Base-by-base conservation (phyloP, 2,797 vertebrate genomes). In the Gambusia yucatana region DNA sequence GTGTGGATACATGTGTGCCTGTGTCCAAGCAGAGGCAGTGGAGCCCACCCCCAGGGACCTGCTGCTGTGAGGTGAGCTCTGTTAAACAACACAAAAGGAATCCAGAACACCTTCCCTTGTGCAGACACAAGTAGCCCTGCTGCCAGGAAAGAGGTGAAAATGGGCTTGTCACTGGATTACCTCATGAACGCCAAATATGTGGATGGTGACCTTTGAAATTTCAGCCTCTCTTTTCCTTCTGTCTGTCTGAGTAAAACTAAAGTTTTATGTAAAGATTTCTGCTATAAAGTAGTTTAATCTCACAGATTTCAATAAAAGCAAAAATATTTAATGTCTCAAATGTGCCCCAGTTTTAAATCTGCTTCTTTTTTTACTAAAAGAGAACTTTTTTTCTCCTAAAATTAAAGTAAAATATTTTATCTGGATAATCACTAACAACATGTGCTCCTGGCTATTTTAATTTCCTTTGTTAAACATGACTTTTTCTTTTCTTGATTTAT, bases 21-120 rank as follows among this genome's bases (percentile, higher is more conserved):
- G 78, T 75, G 73, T 61, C 55, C n/a, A 8, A 59, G 77, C 55
- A 81, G 85, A 89, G 87, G 90, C 83, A 89, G 88, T 3, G 14
- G 79, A 83, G 87, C 84, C 92, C 92, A 0, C 90, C 93, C 91
- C 78, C 13, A 63, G 90, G 89, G 88, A 93, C 87, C 81, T 10
- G 77, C 82, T 91, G 87, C 83, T 91, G 86, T 89, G 92, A 94
- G 92, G 93, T 92, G 93, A 94, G 93, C 91, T 95, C 91, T 93
- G 90, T 95, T 95, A 91, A 90, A 89, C 47, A 0, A 77, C 78
- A 94, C 94, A 95, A 95, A 93, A 87, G 93, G 85, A 46, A 80
- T 88, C 87, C 94, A 87, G 91, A 87, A 72, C 84, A 93, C 90
- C 91, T 92, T 93, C 90, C 92, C 85, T 20, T 81, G 89, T 92